phyloP scores from a whole-genome alignment of 2,113 vertebrate species.

The Lutjanus erythropterus region DNA sequence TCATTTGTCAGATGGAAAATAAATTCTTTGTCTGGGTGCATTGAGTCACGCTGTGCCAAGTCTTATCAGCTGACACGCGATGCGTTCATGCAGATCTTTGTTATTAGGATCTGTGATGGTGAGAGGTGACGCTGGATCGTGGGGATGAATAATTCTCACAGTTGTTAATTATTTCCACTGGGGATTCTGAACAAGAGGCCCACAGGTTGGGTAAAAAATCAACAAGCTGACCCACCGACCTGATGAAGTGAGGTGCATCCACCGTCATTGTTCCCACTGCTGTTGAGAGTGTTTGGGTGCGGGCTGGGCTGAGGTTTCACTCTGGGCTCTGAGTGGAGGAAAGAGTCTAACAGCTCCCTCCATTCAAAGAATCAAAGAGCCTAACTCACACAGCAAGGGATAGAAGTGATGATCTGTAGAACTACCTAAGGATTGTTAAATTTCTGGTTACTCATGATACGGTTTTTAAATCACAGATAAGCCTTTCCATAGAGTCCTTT shows the following conservation, averaged over 20 bases:
- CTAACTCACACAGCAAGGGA: background rate
- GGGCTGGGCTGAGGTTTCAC: background rate
- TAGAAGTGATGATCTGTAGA: background rate
- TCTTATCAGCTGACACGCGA: constrained; percentile 48
- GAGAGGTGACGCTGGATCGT: constrained; percentile 29
- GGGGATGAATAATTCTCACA: constrained; percentile 50
- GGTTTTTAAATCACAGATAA: too few relatives aligned
- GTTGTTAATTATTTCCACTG: constrained; percentile 62
- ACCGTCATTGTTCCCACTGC: background rate
- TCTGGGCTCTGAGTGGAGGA: background rate
- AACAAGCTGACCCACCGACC: constrained; percentile 40
- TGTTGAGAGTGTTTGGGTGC: background rate
- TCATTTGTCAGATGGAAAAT: constrained; percentile 39
- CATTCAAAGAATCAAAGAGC: background rate
- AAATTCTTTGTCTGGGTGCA: constrained; percentile 41
- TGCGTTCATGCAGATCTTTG: constrained; percentile 62
- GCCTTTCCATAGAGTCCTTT: too few relatives aligned
- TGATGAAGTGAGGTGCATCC: background rate
- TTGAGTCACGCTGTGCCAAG: constrained; percentile 35
- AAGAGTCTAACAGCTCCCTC: background rate
- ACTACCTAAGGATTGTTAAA: too few relatives aligned
- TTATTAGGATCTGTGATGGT: constrained; percentile 48
- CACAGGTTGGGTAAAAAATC: background rate
- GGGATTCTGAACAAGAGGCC: constrained; percentile 34
- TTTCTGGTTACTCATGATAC: too few relatives aligned